Evolutionary conservation across 2,797 vertebrate species (phyloP).

Genomic region (Sebastes cheni): DNA sequence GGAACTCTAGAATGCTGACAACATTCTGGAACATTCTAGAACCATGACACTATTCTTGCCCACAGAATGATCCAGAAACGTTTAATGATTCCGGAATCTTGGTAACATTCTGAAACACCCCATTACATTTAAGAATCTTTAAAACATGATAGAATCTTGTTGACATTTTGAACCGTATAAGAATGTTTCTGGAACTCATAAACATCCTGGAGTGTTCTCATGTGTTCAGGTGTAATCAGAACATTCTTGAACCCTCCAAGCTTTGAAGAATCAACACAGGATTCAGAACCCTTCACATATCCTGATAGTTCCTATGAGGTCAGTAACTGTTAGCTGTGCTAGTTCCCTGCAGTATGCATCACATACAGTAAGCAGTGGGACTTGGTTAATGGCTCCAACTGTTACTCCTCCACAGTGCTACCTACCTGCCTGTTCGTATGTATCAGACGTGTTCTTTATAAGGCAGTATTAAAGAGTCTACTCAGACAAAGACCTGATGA

Average conservation of each 20-base stretch:
- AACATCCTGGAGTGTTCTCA: neutral
- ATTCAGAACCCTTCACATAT: neutral
- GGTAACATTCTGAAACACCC: neutral
- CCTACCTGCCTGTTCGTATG: neutral
- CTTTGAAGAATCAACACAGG: neutral
- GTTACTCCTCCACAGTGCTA: neutral
- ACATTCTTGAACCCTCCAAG: neutral
- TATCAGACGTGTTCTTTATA: neutral
- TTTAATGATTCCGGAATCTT: neutral
- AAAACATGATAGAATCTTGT: fast-evolving
- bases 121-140: neutral
- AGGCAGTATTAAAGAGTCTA: neutral
- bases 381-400: neutral
- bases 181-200: neutral
- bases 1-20: neutral
- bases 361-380: neutral
- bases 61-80: neutral
- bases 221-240: neutral
- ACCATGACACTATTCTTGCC: neutral
- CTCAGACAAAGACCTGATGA: neutral
- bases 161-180: no score
- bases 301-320: neutral
- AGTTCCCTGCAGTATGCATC: neutral
- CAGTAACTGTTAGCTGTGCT: neutral
- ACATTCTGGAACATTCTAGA: neutral